phyloP scores from a whole-genome alignment of 2,113 vertebrate species.

The Eretmochelys imbricata region DNA sequence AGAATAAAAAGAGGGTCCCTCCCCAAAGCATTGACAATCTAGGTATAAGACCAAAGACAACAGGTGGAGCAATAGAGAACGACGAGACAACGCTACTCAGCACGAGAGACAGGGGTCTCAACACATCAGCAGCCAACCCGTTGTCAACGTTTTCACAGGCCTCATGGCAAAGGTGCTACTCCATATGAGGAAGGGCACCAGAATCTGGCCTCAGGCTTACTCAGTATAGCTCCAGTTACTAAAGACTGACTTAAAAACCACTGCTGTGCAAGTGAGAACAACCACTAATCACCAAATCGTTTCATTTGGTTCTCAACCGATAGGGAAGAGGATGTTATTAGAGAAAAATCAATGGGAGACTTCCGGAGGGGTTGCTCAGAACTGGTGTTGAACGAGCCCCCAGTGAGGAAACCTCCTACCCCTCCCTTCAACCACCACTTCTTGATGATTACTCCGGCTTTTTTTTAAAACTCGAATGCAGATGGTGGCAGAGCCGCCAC shows the following conservation, averaged over 20 bases:
- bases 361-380: not conserved
- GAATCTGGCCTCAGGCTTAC: not conserved
- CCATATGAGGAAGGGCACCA: slow-evolving; percentile 2
- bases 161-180: not conserved
- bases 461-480: not conserved
- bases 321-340: not conserved
- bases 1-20: not conserved
- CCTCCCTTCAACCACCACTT: accelerated
- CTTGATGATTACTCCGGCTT: not conserved
- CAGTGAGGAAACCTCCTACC: not conserved
- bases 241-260: not conserved
- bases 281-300: slow-evolving; percentile 11
- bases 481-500: slow-evolving; percentile 18
- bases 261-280: slow-evolving; percentile 27
- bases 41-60: not conserved
- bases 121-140: not conserved
- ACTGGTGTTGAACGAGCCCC: not conserved
- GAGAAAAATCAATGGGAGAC: slow-evolving; percentile 32
- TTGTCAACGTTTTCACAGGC: not conserved
- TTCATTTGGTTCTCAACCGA: slow-evolving; percentile 19
- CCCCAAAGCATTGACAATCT: not conserved
- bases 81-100: not conserved
- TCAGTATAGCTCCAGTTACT: not conserved
- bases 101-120: too few species aligned
- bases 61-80: too few species aligned